phyloP scores from a whole-genome alignment of 2,888 invertebrate species.

The Philereme vetulata region DNA sequence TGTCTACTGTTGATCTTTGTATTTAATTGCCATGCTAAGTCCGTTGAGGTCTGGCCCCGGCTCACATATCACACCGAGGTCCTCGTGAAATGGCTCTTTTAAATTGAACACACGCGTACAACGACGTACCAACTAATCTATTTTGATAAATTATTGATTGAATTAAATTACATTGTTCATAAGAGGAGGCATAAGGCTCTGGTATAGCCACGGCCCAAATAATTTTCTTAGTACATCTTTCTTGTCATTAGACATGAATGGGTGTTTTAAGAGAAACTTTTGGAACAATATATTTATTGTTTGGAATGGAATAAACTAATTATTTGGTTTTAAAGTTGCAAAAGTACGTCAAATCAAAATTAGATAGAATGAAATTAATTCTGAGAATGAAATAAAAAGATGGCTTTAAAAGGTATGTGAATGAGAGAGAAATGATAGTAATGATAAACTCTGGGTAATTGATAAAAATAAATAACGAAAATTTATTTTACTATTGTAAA shows the following conservation, averaged over 20 bases:
- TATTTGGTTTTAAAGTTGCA: too few relatives aligned
- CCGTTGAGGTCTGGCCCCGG: neutral
- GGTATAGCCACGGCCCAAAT: too few relatives aligned
- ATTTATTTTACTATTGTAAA: conserved; percentile 62
- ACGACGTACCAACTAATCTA: neutral
- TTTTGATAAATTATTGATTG: neutral
- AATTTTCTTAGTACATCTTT: too few relatives aligned
- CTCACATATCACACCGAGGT: conserved; percentile 27
- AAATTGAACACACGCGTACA: conserved; percentile 16
- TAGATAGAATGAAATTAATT: conserved; percentile 40
- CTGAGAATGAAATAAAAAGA: conserved; percentile 35
- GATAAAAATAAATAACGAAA: conserved; percentile 45
- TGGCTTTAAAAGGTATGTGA: conserved; percentile 41
- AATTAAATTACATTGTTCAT: too few relatives aligned
- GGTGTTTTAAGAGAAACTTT: too few relatives aligned
- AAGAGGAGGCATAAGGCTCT: too few relatives aligned
- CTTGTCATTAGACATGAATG: too few relatives aligned
- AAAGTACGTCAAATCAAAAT: conserved; percentile 18
- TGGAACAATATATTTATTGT: too few relatives aligned
- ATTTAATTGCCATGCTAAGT: too few relatives aligned
- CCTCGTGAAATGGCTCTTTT: conserved; percentile 33
- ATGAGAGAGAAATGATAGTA: conserved; percentile 36
- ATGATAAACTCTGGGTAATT: conserved; percentile 44
- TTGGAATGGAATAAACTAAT: too few relatives aligned
- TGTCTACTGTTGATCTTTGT: too few relatives aligned